Evolutionary conservation across 2,113 vertebrate genomes (phyloP).

Genomic region (Strix uralensis): DNA sequence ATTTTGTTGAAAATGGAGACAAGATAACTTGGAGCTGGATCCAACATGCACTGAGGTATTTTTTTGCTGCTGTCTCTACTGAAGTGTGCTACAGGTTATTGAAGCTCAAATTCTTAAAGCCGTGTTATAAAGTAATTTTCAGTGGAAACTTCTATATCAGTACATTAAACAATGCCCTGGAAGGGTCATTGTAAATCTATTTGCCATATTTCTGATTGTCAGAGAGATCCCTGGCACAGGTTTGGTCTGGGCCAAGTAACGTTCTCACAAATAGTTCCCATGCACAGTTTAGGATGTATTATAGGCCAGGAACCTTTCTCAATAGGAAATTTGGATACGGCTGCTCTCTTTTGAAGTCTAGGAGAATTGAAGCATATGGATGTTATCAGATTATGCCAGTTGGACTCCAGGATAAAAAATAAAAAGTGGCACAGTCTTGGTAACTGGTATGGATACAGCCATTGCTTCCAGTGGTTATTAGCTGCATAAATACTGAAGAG

Average conservation of each 20-base stretch:
- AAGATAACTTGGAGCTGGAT: neutral
- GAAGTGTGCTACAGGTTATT: neutral
- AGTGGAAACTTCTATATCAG: neutral
- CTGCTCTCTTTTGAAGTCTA: neutral
- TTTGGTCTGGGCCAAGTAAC: neutral
- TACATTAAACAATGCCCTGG: neutral
- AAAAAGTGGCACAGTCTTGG: neutral
- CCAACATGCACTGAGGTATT: fast-evolving
- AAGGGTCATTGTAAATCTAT: neutral
- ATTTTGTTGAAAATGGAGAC: neutral
- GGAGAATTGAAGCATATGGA: neutral
- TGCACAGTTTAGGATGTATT: neutral
- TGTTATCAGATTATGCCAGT: neutral
- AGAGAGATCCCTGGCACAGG: neutral
- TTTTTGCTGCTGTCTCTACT: neutral
- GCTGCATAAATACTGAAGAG: neutral
- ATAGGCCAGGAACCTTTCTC: neutral
- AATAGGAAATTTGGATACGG: neutral
- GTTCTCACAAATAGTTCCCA: neutral
- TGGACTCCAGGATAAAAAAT: neutral
- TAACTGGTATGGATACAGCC: neutral
- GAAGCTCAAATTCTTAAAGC: neutral
- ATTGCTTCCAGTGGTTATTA: neutral
- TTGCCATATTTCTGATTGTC: neutral
- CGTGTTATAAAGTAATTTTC: neutral